Base-by-base conservation (phyloP, 2,113 vertebrate genomes). In the Lucifuga dentata region DNA sequence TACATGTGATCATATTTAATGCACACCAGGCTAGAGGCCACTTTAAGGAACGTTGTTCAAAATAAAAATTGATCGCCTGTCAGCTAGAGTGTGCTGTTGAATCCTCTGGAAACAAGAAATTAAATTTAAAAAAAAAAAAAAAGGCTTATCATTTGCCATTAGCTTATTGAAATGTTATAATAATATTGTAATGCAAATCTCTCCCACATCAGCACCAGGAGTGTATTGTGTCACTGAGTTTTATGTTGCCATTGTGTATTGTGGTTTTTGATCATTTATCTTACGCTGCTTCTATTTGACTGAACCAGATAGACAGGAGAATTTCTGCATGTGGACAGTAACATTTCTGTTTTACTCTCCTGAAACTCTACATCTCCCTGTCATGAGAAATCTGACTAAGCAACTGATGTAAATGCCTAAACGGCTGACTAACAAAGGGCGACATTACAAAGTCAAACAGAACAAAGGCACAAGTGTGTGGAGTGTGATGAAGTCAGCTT, bases 391-490 rank as follows among this genome's bases (percentile, higher is more conserved):
- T n/a, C 40, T 17, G 9, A 32, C 12, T 8, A 12, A 50, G 17
- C 19, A 33, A 11, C 41, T 1, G n/a, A 19, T 36, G 29, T 21
- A 17, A 57, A 50, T 57, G 29, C 24, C 57, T 29, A 7, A 29
- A 35, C 13, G 21, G 11, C 44, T 13, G 44, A 57, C 29, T 41
- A 70, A 16, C 39, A 4, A 9, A 1, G 5, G 7, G 13, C 15
- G 55, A 16, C 52, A 61, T 23, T 13, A 48, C 60, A 63, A 52
- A 58, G 62, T 12, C n/a, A n/a, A 5, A 2, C 19, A n/a, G 68
- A 68, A 83, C 76, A 83, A 79, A 79, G 68, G 48, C 23, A 0
- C 17, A n/a, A 43, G 36, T 80, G 58, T 79, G 23, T 3, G n/a
- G 0, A 16, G 12, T 50, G 5, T 38, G 48, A 52, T 21, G 15